These are phyloP conservation scores for Lasioglossum calceatum DNA, from an alignment of 2,888 invertebrate genomes.

Conservation along the genomic window DNA sequence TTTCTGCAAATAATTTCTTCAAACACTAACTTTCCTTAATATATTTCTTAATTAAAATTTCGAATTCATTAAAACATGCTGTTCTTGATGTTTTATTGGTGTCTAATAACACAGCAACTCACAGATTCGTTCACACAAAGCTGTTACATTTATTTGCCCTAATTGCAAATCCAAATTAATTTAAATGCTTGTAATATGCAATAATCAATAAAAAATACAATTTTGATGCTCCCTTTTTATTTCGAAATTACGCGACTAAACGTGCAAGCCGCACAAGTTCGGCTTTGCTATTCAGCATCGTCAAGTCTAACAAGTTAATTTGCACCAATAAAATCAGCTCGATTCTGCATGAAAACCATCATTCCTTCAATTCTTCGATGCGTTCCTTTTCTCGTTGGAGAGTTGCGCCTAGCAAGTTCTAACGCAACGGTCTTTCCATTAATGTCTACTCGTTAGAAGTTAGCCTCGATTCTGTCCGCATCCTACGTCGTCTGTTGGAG, in stretches of 20 bases:
- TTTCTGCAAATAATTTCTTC: neutral
- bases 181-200: neutral
- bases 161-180: neutral
- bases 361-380: conserved; percentile 16
- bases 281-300: neutral
- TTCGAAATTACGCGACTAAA: neutral
- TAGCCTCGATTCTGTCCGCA: conserved; percentile 24
- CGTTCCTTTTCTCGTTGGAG: conserved; percentile 13
- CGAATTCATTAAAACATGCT: too few relatives aligned
- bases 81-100: too few relatives aligned
- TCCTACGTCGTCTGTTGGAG: conserved; percentile 7
- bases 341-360: conserved; percentile 17
- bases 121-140: neutral
- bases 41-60: too few relatives aligned
- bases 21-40: neutral
- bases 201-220: neutral
- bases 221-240: neutral
- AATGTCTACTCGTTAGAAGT: conserved; percentile 45
- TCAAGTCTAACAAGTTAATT: conserved; percentile 1
- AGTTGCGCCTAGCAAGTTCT: conserved; percentile 21
- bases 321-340: conserved; percentile 30
- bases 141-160: neutral
- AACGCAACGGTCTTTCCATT: conserved; percentile 46
- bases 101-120: too few relatives aligned
- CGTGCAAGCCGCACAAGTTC: neutral